Conservation (phyloP, 2,888 invertebrate genomes). For the Allolobophora icterica region DNA sequence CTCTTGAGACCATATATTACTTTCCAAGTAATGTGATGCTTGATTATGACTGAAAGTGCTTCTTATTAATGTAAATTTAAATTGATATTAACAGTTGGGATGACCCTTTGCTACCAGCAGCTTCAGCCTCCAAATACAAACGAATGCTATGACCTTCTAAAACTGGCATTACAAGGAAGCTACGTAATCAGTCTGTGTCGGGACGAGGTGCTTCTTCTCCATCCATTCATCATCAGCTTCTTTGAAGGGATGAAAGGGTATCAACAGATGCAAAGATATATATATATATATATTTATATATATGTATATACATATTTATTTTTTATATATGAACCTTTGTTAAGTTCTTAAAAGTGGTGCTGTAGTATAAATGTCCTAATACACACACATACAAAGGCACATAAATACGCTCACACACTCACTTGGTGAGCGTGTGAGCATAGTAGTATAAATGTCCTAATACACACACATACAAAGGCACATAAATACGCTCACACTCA, state of each 20-base stretch:
- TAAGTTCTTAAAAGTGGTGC: not conserved
- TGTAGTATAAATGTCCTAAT: too few species aligned
- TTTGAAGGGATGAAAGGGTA: conserved; percentile 92
- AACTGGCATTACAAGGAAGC: conserved; percentile 86
- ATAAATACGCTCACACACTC: too few species aligned
- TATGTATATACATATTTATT: not conserved
- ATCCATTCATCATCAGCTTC: conserved; percentile 87
- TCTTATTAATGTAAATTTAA: not conserved
- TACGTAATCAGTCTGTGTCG: conserved; percentile 93
- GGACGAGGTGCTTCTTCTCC: conserved; percentile 95
- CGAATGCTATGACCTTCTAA: conserved; percentile 75
- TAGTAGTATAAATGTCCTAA: too few species aligned
- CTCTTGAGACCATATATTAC: not conserved
- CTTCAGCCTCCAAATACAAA: conserved; percentile 71
- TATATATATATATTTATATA: not conserved
- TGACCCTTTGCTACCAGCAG: conserved; percentile 86
- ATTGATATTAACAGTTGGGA: conserved; percentile 74
- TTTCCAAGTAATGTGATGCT: not conserved
- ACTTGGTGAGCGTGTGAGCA: too few species aligned
- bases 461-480: too few species aligned
- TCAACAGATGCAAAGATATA: conserved; percentile 29
- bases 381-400: too few species aligned
- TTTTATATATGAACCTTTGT: not conserved
- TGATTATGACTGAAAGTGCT: not conserved
- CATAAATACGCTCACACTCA: too few species aligned